Conservation (phyloP, 2,113 vertebrate genomes). For the Albula goreensis region DNA sequence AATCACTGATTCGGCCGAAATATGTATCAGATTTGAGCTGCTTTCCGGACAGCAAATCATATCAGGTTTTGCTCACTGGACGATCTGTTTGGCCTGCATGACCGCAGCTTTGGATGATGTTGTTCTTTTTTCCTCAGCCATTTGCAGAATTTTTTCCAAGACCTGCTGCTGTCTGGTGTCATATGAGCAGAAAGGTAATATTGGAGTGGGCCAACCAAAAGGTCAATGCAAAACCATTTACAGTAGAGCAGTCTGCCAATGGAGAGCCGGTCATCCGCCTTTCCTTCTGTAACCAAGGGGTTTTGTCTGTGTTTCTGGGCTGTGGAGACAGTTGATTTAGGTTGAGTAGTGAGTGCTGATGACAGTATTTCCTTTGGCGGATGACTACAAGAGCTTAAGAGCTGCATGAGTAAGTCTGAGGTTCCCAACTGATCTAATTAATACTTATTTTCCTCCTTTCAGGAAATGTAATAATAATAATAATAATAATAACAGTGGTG, state of each 20-base stretch:
- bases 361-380: conserved; percentile 60
- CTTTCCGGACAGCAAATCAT: not conserved
- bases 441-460: conserved; percentile 57
- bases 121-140: conserved; percentile 45
- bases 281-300: not conserved
- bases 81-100: not conserved
- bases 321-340: conserved; percentile 35
- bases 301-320: conserved; percentile 38
- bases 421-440: conserved; percentile 65
- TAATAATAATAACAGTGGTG: conserved; percentile 31
- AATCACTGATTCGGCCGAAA: not conserved
- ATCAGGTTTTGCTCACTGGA: not conserved
- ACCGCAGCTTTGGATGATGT: not conserved
- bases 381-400: conserved; percentile 49
- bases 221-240: conserved; percentile 53
- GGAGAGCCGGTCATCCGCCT: conserved; percentile 34
- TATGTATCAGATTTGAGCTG: not conserved
- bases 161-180: conserved; percentile 57
- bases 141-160: conserved; percentile 46
- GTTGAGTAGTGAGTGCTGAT: conserved; percentile 36
- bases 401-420: conserved; percentile 54
- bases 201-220: conserved; percentile 40
- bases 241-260: conserved; percentile 38
- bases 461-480: conserved; percentile 42
- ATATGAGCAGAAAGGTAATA: conserved; percentile 42